Conservation (phyloP, 1,140 invertebrate genomes). For the Drosophila trapezifrons region DNA sequence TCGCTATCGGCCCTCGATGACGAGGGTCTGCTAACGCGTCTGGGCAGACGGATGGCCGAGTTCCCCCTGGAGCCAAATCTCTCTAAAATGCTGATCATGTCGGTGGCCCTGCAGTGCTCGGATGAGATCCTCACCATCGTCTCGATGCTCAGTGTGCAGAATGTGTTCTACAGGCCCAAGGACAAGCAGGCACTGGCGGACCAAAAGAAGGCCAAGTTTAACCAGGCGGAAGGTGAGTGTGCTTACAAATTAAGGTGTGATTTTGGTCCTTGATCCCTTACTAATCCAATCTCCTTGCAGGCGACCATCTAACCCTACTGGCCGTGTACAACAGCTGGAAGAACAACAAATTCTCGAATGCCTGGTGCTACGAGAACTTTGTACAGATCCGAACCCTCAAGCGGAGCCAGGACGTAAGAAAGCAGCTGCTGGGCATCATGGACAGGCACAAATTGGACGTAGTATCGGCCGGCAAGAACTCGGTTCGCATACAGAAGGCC, state of each 20-base stretch:
- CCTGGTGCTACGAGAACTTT: conserved; percentile 99
- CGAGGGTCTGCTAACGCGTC: conserved; percentile 96
- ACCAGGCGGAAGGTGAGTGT: conserved; percentile 93
- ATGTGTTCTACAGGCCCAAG: conserved; percentile 98
- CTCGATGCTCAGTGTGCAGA: conserved; percentile 99
- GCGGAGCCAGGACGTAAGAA: conserved; percentile 98
- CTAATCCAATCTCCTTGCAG: conserved; percentile 19
- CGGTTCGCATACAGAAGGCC: conserved; percentile 97
- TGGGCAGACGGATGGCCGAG: conserved; percentile 99
- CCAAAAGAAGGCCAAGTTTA: conserved; percentile 99
- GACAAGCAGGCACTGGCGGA: conserved; percentile 99
- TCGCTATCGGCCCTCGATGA: conserved; percentile 98
- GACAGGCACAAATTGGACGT: conserved; percentile 99
- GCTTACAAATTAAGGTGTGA: background rate
- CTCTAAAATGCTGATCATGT: conserved; percentile 99
- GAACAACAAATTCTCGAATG: conserved; percentile 99
- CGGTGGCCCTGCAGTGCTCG: conserved; percentile 98
- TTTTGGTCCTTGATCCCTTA: background rate
- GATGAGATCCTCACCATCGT: conserved; percentile 99
- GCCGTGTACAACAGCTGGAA: conserved; percentile 99
- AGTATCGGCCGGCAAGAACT: conserved; percentile 97
- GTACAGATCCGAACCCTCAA: conserved; percentile 98
- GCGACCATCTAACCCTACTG: conserved; percentile 98
- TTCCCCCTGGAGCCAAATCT: conserved; percentile 99
- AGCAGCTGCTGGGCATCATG: conserved; percentile 99